phyloP scores from a whole-genome alignment of 2,888 invertebrate species.

The Apocheima hispidaria region DNA sequence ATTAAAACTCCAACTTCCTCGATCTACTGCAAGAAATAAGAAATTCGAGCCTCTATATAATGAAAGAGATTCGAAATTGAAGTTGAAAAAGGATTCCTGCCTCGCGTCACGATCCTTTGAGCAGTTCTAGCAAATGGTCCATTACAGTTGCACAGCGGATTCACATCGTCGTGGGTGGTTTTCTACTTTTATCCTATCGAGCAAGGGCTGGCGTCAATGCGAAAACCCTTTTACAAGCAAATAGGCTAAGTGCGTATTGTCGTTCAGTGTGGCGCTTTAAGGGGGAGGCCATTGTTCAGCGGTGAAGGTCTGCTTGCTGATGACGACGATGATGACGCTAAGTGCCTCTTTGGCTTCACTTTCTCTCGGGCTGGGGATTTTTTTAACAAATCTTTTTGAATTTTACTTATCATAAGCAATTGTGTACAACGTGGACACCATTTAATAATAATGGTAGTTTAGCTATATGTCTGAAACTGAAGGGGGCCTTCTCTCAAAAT shows the following conservation, averaged over 20 bases:
- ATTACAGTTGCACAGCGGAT: constrained; percentile 22
- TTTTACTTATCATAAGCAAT: too few relatives aligned
- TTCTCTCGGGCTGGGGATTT: too few relatives aligned
- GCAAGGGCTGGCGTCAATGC: constrained; percentile 3
- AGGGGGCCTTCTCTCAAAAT: too few relatives aligned
- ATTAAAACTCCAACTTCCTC: neutral
- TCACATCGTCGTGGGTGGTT: constrained; percentile 6
- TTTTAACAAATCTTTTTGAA: too few relatives aligned
- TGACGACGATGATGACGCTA: too few relatives aligned
- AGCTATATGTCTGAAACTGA: too few relatives aligned
- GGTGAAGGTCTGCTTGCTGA: too few relatives aligned
- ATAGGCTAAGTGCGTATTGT: constrained; percentile 2
- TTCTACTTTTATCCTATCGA: constrained; percentile 22
- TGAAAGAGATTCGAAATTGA: constrained; percentile 8
- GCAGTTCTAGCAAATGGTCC: constrained; percentile 22
- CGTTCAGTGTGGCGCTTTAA: too few relatives aligned
- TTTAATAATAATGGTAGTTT: too few relatives aligned
- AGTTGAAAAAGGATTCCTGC: constrained; percentile 20
- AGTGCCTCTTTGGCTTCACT: too few relatives aligned
- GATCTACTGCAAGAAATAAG: constrained; percentile 3
- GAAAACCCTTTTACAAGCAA: constrained; percentile 17
- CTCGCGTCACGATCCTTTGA: constrained; percentile 14
- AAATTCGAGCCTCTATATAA: constrained; percentile 12
- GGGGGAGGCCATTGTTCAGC: too few relatives aligned
- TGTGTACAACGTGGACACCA: too few relatives aligned